phyloP scores from a whole-genome alignment of 2,888 invertebrate genomes.

The Cataglyphis cursor region DNA sequence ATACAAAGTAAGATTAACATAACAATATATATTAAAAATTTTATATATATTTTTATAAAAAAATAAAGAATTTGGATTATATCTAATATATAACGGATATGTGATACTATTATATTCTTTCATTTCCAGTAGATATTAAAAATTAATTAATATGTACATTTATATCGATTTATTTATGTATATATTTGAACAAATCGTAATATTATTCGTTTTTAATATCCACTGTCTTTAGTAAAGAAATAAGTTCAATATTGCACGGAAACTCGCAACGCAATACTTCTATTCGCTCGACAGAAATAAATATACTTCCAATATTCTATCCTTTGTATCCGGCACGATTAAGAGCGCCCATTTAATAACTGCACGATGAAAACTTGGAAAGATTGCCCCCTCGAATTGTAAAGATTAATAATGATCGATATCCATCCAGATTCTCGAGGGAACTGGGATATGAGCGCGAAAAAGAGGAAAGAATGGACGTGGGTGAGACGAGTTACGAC shows the following conservation, averaged over 20 bases:
- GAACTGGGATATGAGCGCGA: constrained; percentile 49
- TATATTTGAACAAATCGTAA: background rate
- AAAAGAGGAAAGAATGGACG: constrained; percentile 59
- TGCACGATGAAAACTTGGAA: constrained; percentile 69
- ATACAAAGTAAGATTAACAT: background rate
- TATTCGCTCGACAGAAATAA: constrained; percentile 56
- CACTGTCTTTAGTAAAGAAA: background rate
- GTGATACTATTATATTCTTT: background rate
- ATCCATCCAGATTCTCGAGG: constrained; percentile 68
- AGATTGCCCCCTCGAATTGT: constrained; percentile 64
- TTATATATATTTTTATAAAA: background rate
- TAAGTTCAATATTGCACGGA: constrained; percentile 16
- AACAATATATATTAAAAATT: background rate
- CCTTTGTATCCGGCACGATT: constrained; percentile 58
- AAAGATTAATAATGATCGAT: constrained; percentile 74
- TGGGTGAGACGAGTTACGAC: constrained; percentile 58
- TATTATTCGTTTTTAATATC: constrained; percentile 31
- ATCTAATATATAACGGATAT: background rate
- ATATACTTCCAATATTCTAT: constrained; percentile 65
- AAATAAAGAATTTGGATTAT: background rate
- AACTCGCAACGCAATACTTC: constrained; percentile 10
- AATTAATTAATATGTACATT: background rate
- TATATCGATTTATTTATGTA: background rate
- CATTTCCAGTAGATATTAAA: background rate
- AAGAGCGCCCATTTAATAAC: constrained; percentile 69